Base-by-base conservation (phyloP, 2,797 vertebrate species). In the Hipposideros larvatus region DNA sequence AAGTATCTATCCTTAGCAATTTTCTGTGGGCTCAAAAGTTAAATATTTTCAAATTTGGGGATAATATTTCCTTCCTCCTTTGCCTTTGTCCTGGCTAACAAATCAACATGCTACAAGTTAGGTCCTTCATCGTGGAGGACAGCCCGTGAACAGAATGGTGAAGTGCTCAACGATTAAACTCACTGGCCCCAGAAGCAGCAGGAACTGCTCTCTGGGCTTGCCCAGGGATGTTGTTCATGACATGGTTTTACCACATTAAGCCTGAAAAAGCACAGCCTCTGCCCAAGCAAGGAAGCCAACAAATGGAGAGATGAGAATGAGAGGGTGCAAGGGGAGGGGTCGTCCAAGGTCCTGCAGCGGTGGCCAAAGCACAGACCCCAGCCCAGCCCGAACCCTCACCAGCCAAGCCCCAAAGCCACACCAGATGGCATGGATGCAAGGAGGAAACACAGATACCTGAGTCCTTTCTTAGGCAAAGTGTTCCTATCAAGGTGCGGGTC, bases 381-480 rank as follows among this genome's bases (percentile, higher is more conserved):
- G 97, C 73, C 96, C 90, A 95, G 70, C 88, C 88, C 85, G 2
- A 51, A 55, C 75, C 68, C 94, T 97, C 96, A 98, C 96, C 98
- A 98, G 98, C 98, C 98, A 98, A 98, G 94, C 96, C 98, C 98
- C 97, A 97, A 97, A 98, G 96, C 97, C 98, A 98, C 98, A 98
- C 97, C 91, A 97, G 96, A 98, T 97, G 97, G 97, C 95, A 96
- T 26, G 96, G 97, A 97, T 97, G 97, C 97, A 91, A 71, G 16
- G 88, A 97, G 96, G 98, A 98, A 97, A 98, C 98, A 98, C 97
- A 98, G 98, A 99, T 99, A 99, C 99, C 99, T 99, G 99, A 99
- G 99, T 99, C 99, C 99, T 98, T 99, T 99, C 98, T 99, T 99
- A 99, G 99, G 99, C 98, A 99, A 99, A 99, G 99, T 99, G 99